Base-by-base conservation (phyloP, 2,113 vertebrate genomes). In the Calyptomena viridis region DNA sequence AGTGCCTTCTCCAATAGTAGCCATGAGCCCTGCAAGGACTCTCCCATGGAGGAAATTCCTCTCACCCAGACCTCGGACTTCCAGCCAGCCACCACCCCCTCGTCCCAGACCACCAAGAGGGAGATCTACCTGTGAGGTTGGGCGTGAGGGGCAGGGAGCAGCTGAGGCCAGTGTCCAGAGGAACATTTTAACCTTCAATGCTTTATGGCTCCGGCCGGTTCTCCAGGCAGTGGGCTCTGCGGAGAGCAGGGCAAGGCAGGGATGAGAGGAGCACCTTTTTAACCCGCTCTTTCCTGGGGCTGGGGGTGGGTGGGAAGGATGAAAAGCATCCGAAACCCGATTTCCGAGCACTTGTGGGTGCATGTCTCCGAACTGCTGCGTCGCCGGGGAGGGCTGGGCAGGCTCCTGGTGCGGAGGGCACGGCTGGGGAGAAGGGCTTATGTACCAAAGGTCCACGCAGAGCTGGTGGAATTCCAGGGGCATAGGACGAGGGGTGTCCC, bases 81-180 rank as follows among this genome's bases (percentile, higher is more conserved):
- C 95, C 99, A 98, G 94, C 98, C 99, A 8, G 97, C 99, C 91
- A 98, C 98, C 94, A 98, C 99, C 79, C 98, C 99, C 24, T 98
- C 99, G 12, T 98, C 99, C 97, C 99, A 99, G 97, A 98, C 98
- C 94, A 98, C 99, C 97, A 99, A 99, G 98, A 98, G 99, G 85
- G 99, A 99, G 98, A 99, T 99, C 97, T 99, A 99, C 98, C 99
- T 99, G 99, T 99, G 98, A 99, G 98, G 97, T 94, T 96, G 94
- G 80, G 90, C 44, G 20, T 5, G 92, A 85, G 91, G 95, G 95
- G 96, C 94, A 66, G 76, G 79, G 73, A 95, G 96, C 90, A 67
- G 59, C 80, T 90, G 67, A 86, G 96, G 95, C 86, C 72, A 33
- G 95, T 53, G 87, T 97, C 97, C 95, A 94, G 95, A 94, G 94